Conservation (phyloP, 2,888 invertebrate genomes). For the Tribolium freemani region DNA sequence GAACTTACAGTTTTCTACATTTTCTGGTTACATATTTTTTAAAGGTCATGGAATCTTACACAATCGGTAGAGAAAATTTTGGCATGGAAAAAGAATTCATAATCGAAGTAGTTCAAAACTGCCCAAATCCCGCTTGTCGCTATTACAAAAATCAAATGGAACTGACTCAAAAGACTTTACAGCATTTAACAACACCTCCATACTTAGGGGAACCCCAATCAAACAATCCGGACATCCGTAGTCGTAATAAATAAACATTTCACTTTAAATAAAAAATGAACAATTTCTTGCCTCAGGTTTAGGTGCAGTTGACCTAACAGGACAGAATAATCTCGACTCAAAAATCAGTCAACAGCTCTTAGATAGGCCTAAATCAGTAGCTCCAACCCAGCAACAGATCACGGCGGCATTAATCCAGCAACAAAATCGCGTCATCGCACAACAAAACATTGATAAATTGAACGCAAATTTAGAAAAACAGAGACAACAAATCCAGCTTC, state of each 20-base stretch:
- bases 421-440: slow-evolving; percentile 73
- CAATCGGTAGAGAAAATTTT: slow-evolving; percentile 85
- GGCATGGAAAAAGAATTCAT: slow-evolving; percentile 94
- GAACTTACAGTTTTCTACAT: background rate
- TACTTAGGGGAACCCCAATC: slow-evolving; percentile 64
- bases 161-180: slow-evolving; percentile 79
- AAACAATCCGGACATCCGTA: slow-evolving; percentile 62
- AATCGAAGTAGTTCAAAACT: slow-evolving; percentile 89
- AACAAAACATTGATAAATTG: slow-evolving; percentile 76
- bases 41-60: slow-evolving; percentile 86
- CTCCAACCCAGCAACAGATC: slow-evolving; percentile 73
- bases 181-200: slow-evolving; percentile 73
- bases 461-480: slow-evolving; percentile 72
- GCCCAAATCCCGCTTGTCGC: slow-evolving; percentile 88
- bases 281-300: slow-evolving; percentile 50
- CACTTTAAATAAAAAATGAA: slow-evolving; percentile 2
- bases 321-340: slow-evolving; percentile 61
- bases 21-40: too few species aligned
- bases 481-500: slow-evolving; percentile 70
- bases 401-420: slow-evolving; percentile 76
- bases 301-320: slow-evolving; percentile 65
- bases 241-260: slow-evolving; percentile 54
- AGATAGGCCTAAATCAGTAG: slow-evolving; percentile 66
- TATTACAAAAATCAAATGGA: slow-evolving; percentile 89
- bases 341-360: slow-evolving; percentile 59